Evolutionary conservation across 1,140 invertebrate species (phyloP).

Genomic region (Anthonomus grandis): DNA sequence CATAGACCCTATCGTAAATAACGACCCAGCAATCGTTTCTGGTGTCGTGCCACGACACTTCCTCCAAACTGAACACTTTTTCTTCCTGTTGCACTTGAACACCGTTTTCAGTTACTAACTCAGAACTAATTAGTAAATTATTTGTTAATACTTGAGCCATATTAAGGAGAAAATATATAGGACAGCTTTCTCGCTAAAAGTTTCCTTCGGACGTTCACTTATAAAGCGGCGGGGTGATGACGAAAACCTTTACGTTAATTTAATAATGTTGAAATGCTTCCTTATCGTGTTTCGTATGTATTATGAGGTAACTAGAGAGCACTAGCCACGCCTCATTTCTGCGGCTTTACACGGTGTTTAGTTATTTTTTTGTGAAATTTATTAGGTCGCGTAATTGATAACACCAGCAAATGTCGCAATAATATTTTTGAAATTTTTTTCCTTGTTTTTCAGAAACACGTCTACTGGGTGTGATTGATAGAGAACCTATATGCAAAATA

Average conservation of each 20-base stretch:
- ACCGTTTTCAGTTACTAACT: not conserved
- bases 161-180: not conserved
- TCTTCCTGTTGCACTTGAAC: conserved; percentile 4
- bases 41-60: conserved; percentile 65
- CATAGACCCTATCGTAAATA: conserved; percentile 72
- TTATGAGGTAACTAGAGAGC: too few relatives aligned
- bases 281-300: conserved; percentile 14
- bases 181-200: not conserved
- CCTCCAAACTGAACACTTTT: conserved; percentile 56
- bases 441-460: too few relatives aligned
- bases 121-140: conserved; percentile 1
- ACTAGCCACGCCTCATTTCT: too few relatives aligned
- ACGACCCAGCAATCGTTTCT: conserved; percentile 66
- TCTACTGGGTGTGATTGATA: too few relatives aligned
- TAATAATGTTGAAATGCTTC: conserved; percentile 16
- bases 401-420: too few relatives aligned
- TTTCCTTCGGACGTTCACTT: not conserved
- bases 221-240: not conserved
- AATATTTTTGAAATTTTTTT: too few relatives aligned
- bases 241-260: conserved; percentile 14
- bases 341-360: too few relatives aligned
- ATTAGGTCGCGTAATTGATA: too few relatives aligned
- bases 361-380: too few relatives aligned
- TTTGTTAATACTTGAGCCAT: conserved; percentile 15
- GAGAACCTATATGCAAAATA: too few relatives aligned